Base-by-base conservation (phyloP, 2,113 vertebrate genomes). In the Puffinus mauretanicus region DNA sequence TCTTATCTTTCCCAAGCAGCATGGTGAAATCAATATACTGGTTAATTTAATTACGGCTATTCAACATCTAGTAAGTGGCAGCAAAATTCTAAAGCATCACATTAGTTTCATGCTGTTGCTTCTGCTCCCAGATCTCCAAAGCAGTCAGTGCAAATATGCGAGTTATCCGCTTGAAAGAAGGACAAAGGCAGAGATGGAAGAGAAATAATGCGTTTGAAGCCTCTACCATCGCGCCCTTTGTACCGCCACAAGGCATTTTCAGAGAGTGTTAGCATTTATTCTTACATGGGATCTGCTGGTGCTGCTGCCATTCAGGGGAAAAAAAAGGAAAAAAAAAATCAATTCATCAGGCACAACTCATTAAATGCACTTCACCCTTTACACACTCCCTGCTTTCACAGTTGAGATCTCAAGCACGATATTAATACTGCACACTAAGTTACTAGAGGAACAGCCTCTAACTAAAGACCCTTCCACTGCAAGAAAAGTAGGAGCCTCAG, bases 51-150 rank as follows among this genome's bases (percentile, higher is more conserved):
- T 96, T 97, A 93, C 6, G 1, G 86, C 96, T 79, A 95, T 96
- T 96, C 96, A 96, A 71, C 72, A 86, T 72, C 38, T 88, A 17
- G n/a, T 84, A 95, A 96, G 94, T 36, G 83, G 72, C 83, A 84
- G 82, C 1, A 3, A 58, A 96, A 93, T 95, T 97, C 92, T 97
- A 96, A 97, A 96, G 95, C 94, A 71, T 8, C 88, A 1, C 90
- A 96, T 96, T 96, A 95, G 95, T 95, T 96, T 97, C 96, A 93
- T 96, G 96, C 94, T 93, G 92, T 38, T 95, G 92, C 95, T 61
- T 95, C 94, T 96, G 92, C 92, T 96, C 94, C 69, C 87, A 73
- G 90, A 65, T 86, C 85, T 94, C 70, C 5, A 19, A 76, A 96
- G 91, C 93, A 79, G 82, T 6, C 82, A 77, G 92, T 9, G 87